A percentile compares a stretch with the other conserved stretches of the same genome.
Conservation (phyloP, 2,888 invertebrate genomes). For the Sesia apiformis region DNA sequence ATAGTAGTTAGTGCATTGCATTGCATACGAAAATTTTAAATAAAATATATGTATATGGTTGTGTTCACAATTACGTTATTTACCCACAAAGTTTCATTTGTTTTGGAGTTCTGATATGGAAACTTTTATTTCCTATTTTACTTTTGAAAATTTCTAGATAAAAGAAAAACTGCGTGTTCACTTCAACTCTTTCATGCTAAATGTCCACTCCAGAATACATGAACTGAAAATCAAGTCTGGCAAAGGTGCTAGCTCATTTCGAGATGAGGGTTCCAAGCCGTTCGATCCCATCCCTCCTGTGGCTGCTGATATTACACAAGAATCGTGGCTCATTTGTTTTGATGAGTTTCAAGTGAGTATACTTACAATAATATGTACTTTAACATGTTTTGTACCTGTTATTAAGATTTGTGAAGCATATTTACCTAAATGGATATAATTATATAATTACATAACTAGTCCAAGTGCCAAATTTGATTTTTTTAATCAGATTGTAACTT, state of each 20-base stretch:
- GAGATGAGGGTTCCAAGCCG: slow-evolving; percentile 55
- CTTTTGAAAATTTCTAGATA: slow-evolving; percentile 58
- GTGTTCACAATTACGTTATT: too few relatives aligned
- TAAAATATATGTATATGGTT: too few relatives aligned
- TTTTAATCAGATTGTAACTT: too few relatives aligned
- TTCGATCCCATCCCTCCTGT: slow-evolving; percentile 98
- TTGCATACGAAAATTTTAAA: too few relatives aligned
- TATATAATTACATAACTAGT: too few relatives aligned
- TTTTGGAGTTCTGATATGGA: too few relatives aligned
- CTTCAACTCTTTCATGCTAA: slow-evolving; percentile 98
- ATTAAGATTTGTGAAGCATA: too few relatives aligned
- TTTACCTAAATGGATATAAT: too few relatives aligned
- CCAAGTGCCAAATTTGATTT: too few relatives aligned
- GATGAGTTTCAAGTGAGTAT: slow-evolving; percentile 94
- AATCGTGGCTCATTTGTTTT: slow-evolving; percentile 96
- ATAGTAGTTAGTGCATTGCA: too few relatives aligned
- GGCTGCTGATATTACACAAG: slow-evolving; percentile 87
- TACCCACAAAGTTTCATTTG: too few relatives aligned
- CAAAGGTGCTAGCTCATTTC: slow-evolving; percentile 59
- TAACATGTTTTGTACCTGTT: too few relatives aligned
- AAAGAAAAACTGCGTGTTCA: slow-evolving; percentile 88
- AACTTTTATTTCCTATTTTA: neutral
- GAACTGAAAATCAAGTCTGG: slow-evolving; percentile 80
- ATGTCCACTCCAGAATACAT: slow-evolving; percentile 93
- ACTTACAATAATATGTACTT: neutral